Conservation (phyloP, 2,113 vertebrate genomes). For the Pomatostomus ruficeps region DNA sequence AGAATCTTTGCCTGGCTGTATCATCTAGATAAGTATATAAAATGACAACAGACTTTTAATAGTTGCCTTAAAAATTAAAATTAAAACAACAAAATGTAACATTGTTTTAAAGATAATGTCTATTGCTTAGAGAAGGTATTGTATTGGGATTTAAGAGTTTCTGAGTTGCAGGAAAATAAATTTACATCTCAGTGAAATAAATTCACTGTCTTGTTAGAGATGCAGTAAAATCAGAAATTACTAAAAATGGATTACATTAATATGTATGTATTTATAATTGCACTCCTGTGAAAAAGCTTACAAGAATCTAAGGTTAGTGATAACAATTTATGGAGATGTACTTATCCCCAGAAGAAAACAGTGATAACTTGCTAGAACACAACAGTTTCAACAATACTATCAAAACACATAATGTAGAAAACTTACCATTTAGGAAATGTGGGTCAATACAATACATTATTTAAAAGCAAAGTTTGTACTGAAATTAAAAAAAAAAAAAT, state of each 20-base stretch:
- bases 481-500: not conserved
- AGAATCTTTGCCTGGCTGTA: not conserved
- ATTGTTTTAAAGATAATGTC: not conserved
- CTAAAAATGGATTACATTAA: slow-evolving; percentile 37
- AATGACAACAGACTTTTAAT: not conserved
- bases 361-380: not conserved
- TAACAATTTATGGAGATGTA: not conserved
- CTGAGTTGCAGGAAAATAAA: not conserved
- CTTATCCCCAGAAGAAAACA: slow-evolving; percentile 8
- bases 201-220: not conserved
- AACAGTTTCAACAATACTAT: not conserved
- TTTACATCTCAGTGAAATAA: not conserved
- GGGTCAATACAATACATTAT: not conserved
- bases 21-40: not conserved
- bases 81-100: not conserved
- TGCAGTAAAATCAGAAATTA: slow-evolving; percentile 15
- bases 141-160: not conserved
- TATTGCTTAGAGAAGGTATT: not conserved
- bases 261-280: slow-evolving; percentile 49
- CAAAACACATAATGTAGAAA: not conserved
- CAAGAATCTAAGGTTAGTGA: not conserved
- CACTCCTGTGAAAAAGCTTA: slow-evolving; percentile 1
- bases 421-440: not conserved
- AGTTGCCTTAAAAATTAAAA: not conserved
- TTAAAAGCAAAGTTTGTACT: not conserved